Evolutionary conservation across 2,888 invertebrate species (phyloP).

Genomic region (Drosophila peninsularis): DNA sequence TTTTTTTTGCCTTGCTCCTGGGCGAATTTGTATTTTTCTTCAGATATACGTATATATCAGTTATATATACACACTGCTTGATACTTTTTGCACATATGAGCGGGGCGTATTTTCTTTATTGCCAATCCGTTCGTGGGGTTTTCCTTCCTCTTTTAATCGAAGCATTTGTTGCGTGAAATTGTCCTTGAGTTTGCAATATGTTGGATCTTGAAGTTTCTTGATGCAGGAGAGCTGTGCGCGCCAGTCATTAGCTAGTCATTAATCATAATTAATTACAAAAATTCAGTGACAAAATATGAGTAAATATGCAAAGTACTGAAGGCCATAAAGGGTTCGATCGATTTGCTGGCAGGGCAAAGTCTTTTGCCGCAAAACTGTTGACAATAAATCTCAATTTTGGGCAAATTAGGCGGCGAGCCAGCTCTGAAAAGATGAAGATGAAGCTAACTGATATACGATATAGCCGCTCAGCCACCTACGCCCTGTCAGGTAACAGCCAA

Average conservation of each 20-base stretch:
- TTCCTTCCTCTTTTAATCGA: slow-evolving; percentile 67
- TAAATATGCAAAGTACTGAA: slow-evolving; percentile 29
- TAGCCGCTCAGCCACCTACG: neutral
- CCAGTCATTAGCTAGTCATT: slow-evolving; percentile 64
- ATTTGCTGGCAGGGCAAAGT: slow-evolving; percentile 40
- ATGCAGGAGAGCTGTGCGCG: slow-evolving; percentile 30
- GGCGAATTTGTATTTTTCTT: slow-evolving; percentile 24
- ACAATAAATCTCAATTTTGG: slow-evolving; percentile 77
- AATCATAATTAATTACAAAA: slow-evolving; percentile 68
- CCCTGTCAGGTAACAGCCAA: slow-evolving; percentile 20
- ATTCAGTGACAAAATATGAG: slow-evolving; percentile 23
- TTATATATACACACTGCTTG: slow-evolving; percentile 17
- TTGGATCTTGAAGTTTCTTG: slow-evolving; percentile 16
- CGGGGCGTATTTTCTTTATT: slow-evolving; percentile 53
- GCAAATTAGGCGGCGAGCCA: slow-evolving; percentile 74
- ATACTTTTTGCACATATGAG: slow-evolving; percentile 64
- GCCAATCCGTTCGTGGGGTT: slow-evolving; percentile 56
- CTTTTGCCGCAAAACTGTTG: slow-evolving; percentile 27
- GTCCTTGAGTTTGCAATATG: slow-evolving; percentile 72
- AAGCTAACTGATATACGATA: slow-evolving; percentile 42
- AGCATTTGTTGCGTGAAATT: slow-evolving; percentile 80
- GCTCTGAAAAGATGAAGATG: slow-evolving; percentile 40
- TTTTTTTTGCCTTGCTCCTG: slow-evolving; percentile 58
- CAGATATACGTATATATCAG: slow-evolving; percentile 2
- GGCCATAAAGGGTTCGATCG: slow-evolving; percentile 38